Percentiles rank a stretch among this genome's conserved stretches.
These are phyloP conservation scores for Formica exsecta DNA, from an alignment of 1,140 invertebrate genomes.

Conservation along the genomic window DNA sequence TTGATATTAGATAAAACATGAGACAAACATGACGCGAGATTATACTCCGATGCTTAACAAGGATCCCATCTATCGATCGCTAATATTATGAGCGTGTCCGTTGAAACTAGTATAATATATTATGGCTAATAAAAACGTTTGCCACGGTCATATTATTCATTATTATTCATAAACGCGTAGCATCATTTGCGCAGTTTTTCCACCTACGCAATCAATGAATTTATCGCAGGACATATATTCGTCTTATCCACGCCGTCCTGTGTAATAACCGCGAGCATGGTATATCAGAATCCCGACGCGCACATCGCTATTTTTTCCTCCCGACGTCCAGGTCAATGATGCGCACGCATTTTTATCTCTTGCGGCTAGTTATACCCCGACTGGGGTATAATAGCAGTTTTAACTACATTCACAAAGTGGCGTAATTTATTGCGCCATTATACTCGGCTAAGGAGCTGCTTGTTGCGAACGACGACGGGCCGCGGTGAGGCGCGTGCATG, in stretches of 20 bases:
- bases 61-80: slow-evolving; percentile 18
- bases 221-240: slow-evolving; percentile 37
- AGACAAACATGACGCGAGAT: slow-evolving; percentile 7
- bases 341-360: slow-evolving; percentile 64
- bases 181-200: slow-evolving; percentile 46
- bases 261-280: slow-evolving; percentile 24
- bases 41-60: slow-evolving; percentile 13
- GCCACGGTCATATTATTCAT: slow-evolving; percentile 38
- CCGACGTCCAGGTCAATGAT: slow-evolving; percentile 48
- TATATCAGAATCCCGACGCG: slow-evolving; percentile 33
- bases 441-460: slow-evolving; percentile 75
- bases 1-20: neutral
- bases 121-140: slow-evolving; percentile 50
- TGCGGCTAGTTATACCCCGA: slow-evolving; percentile 71
- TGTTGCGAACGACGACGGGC: slow-evolving; percentile 67
- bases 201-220: slow-evolving; percentile 42
- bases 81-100: slow-evolving; percentile 9
- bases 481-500: slow-evolving; percentile 68
- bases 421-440: slow-evolving; percentile 78
- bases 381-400: slow-evolving; percentile 71
- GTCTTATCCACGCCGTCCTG: slow-evolving; percentile 56
- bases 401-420: slow-evolving; percentile 75
- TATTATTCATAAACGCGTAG: slow-evolving; percentile 60
- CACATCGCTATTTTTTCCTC: slow-evolving; percentile 32
- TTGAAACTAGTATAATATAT: slow-evolving; percentile 36